Conservation (phyloP, 2,113 vertebrate genomes). For the Zingel zingel region DNA sequence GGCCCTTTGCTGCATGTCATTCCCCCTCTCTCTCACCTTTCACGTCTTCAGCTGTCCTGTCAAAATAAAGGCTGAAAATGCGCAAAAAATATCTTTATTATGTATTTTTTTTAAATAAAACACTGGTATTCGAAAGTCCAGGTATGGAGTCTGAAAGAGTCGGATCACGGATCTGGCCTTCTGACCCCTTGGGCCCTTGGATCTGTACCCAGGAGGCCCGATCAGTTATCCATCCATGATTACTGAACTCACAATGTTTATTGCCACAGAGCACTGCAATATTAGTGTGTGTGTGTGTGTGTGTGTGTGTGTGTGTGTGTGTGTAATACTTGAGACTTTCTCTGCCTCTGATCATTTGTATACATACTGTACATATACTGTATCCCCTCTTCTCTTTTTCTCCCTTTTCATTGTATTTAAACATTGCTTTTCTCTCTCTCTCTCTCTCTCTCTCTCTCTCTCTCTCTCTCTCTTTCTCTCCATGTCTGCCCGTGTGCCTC, state of each 20-base stretch:
- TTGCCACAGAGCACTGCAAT: not conserved
- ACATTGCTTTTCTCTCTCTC: not conserved
- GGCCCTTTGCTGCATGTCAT: too few relatives aligned
- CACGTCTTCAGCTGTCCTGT: too few relatives aligned
- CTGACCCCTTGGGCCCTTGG: not conserved
- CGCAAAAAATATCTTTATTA: too few relatives aligned
- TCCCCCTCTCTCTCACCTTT: too few relatives aligned
- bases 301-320: not conserved
- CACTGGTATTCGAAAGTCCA: too few relatives aligned
- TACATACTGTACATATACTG: not conserved
- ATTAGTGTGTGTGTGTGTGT: slow-evolving; percentile 7
- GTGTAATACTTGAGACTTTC: not conserved
- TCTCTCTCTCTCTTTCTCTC: not conserved
- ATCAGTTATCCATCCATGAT: slow-evolving; percentile 17
- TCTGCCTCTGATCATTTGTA: not conserved
- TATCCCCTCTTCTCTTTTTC: not conserved
- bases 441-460: not conserved
- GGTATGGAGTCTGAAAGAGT: too few relatives aligned
- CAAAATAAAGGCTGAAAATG: too few relatives aligned
- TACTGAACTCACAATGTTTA: slow-evolving; percentile 13
- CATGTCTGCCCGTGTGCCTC: slow-evolving; percentile 33
- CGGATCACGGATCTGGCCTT: too few relatives aligned
- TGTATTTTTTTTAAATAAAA: too few relatives aligned
- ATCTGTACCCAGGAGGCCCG: not conserved
- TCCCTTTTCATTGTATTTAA: not conserved